phyloP scores from a whole-genome alignment of 2,888 invertebrate genomes.

The Leuctra nigra region DNA sequence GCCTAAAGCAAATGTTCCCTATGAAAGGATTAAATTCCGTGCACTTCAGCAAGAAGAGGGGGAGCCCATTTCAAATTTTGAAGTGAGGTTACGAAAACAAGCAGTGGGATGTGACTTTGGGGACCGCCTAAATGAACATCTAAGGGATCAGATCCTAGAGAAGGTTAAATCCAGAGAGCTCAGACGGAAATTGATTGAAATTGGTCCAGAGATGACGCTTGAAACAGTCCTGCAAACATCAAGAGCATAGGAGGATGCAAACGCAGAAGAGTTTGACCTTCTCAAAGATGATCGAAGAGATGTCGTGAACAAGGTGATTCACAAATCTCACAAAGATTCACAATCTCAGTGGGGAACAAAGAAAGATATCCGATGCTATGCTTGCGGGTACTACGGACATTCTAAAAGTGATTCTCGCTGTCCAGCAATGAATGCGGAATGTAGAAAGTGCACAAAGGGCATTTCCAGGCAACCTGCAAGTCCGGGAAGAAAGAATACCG shows the following conservation, averaged over 20 bases:
- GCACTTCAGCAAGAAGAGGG: background rate
- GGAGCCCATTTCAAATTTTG: background rate
- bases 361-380: no score
- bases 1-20: background rate
- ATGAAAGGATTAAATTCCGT: conserved; percentile 4
- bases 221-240: background rate
- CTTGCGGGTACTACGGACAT: no score
- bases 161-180: background rate
- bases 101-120: background rate
- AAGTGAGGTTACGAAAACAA: background rate
- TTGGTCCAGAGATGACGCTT: conserved; percentile 7
- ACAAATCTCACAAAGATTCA: background rate
- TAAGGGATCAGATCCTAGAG: background rate
- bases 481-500: no score
- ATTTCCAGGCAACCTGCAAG: no score
- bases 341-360: background rate
- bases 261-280: no score
- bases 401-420: no score
- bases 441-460: background rate
- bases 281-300: no score
- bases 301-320: no score
- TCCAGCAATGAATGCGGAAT: no score
- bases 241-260: conserved; percentile 7
- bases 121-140: background rate
- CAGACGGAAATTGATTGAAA: background rate